Conservation (phyloP, 2,888 invertebrate species). For the Thereva unica region DNA sequence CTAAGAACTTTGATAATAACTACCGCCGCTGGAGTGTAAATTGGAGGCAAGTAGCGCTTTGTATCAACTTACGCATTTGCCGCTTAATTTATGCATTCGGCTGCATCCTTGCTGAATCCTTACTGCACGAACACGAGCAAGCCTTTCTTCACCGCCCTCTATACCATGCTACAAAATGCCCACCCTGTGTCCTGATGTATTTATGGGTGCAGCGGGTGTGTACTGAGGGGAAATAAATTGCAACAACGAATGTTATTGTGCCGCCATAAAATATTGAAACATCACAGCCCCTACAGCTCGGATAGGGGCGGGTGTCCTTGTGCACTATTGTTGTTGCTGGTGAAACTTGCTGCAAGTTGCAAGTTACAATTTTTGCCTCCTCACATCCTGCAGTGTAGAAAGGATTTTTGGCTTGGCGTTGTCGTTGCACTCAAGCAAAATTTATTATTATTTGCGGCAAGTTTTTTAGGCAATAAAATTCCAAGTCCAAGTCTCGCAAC, state of each 20-base stretch:
- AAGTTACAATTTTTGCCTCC: too few species aligned
- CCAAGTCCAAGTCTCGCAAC: too few species aligned
- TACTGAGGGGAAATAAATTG: constrained; percentile 21
- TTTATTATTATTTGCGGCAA: too few species aligned
- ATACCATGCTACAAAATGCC: not conserved
- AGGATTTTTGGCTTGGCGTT: too few species aligned
- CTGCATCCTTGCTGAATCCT: constrained; percentile 8
- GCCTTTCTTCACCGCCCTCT: not conserved
- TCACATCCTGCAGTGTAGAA: too few species aligned
- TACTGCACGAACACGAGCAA: not conserved
- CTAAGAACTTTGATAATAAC: constrained; percentile 29
- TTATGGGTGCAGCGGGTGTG: not conserved
- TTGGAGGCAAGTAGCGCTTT: constrained; percentile 31
- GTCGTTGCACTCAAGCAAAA: too few species aligned
- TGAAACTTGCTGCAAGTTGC: too few species aligned
- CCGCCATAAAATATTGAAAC: constrained; percentile 19
- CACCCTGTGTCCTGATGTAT: not conserved
- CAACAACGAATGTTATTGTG: constrained; percentile 23
- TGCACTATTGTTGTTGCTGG: too few species aligned
- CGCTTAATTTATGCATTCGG: not conserved
- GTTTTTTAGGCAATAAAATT: too few species aligned
- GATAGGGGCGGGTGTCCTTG: too few species aligned
- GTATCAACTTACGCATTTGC: constrained; percentile 32
- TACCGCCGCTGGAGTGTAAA: constrained; percentile 31
- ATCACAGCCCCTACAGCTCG: not conserved